phyloP scores from a whole-genome alignment of 2,113 vertebrate species.

The Phalacrocorax brasilianus region DNA sequence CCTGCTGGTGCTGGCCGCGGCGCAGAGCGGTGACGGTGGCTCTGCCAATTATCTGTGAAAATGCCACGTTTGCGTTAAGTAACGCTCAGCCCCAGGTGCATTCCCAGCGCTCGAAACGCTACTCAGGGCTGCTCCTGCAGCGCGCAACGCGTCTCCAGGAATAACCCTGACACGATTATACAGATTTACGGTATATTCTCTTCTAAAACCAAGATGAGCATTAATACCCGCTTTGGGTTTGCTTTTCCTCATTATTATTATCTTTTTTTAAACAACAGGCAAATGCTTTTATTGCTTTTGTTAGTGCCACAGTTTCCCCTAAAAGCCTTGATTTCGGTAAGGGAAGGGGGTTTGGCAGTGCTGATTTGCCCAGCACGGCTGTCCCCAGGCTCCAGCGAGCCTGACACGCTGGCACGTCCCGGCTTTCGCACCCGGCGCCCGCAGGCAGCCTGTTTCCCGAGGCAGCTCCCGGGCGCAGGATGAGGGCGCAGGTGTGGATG shows the following conservation, averaged over 20 bases:
- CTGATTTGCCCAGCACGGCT: background rate
- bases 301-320: background rate
- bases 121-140: background rate
- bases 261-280: background rate
- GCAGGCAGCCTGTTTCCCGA: background rate
- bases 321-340: background rate
- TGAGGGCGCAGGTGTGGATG: fast-evolving
- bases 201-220: background rate
- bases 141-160: background rate
- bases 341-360: background rate
- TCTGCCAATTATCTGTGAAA: background rate
- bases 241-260: background rate
- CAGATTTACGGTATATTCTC: background rate
- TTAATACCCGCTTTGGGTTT: background rate
- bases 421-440: fast-evolving
- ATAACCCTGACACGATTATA: background rate
- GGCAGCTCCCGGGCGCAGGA: background rate
- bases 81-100: fast-evolving
- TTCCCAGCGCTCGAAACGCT: fast-evolving
- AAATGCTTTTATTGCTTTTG: background rate
- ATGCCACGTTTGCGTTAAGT: background rate
- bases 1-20: background rate
- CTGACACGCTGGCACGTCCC: fast-evolving
- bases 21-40: background rate
- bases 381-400: background rate